A percentile compares a stretch with the other conserved stretches of the same genome.
Evolutionary conservation across 2,888 invertebrate genomes (phyloP).

Genomic region (Dusona sp.): DNA sequence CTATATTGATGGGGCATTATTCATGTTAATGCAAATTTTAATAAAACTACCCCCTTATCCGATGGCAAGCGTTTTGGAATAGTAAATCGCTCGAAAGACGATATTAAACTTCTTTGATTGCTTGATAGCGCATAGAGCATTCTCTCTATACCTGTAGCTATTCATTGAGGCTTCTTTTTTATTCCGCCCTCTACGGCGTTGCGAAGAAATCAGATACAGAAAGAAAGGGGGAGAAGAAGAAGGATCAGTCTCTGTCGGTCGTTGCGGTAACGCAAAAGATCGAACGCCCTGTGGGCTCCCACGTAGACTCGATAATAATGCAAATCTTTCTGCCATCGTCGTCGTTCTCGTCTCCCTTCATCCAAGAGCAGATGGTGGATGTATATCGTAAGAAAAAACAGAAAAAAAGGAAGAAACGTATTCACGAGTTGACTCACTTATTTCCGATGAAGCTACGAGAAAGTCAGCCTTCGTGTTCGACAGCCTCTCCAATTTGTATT

Average conservation of each 20-base stretch:
- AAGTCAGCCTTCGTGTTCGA: constrained; percentile 29
- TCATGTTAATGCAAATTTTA: constrained; percentile 36
- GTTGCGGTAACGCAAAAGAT: constrained; percentile 47
- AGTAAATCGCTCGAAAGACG: constrained; percentile 39
- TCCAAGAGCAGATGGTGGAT: constrained; percentile 21
- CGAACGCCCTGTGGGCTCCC: constrained; percentile 49
- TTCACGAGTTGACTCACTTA: constrained; percentile 58
- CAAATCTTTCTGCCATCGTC: constrained; percentile 52
- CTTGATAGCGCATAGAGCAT: constrained; percentile 25
- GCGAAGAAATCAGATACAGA: constrained; percentile 49
- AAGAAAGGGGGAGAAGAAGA: constrained; percentile 3
- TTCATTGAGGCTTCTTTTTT: constrained; percentile 27
- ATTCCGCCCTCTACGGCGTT: constrained; percentile 37
- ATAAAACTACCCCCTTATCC: constrained; percentile 42
- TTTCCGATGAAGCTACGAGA: constrained; percentile 42
- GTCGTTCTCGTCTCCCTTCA: constrained; percentile 41
- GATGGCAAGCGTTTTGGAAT: constrained; percentile 36
- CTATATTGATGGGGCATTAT: constrained; percentile 17
- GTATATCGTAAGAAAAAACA: constrained; percentile 39
- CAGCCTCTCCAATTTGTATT: constrained; percentile 42
- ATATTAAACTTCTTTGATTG: constrained; percentile 51
- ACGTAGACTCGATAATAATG: constrained; percentile 57
- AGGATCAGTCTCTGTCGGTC: constrained; percentile 30
- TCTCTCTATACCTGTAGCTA: constrained; percentile 22
- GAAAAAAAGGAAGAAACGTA: constrained; percentile 27